Percentiles rank a stretch among this genome's conserved stretches.
Conservation (phyloP, 2,888 invertebrate species). For the Aethes cnicana region DNA sequence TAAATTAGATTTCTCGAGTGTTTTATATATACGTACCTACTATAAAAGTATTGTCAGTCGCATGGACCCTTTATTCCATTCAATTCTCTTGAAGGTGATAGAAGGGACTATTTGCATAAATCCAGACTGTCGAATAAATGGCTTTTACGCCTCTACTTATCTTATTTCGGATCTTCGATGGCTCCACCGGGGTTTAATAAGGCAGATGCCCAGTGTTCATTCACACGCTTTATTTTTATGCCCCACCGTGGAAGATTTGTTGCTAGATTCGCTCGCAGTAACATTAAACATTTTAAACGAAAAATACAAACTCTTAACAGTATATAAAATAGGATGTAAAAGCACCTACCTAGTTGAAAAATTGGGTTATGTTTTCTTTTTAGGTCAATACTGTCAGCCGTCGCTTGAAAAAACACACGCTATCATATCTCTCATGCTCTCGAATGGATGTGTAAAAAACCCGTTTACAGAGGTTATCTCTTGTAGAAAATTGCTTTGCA, state of each 20-base stretch:
- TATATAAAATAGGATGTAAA: neutral
- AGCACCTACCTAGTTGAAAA: neutral
- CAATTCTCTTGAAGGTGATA: slow-evolving; percentile 28
- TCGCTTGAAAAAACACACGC: slow-evolving; percentile 20
- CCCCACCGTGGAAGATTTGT: slow-evolving; percentile 7
- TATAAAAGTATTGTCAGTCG: slow-evolving; percentile 16
- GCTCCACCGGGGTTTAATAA: slow-evolving; percentile 42
- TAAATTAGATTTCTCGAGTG: no score
- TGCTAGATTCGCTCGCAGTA: slow-evolving; percentile 3
- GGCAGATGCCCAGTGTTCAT: slow-evolving; percentile 52
- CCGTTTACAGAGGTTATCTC: slow-evolving; percentile 70
- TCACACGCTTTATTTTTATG: slow-evolving; percentile 43
- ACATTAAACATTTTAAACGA: slow-evolving; percentile 1
- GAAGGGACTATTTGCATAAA: slow-evolving; percentile 44
- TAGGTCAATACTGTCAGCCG: slow-evolving; percentile 5
- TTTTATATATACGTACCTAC: no score
- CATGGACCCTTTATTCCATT: slow-evolving; percentile 18
- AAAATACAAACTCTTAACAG: neutral
- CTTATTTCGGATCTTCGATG: slow-evolving; percentile 39
- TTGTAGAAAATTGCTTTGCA: slow-evolving; percentile 78
- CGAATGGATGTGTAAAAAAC: slow-evolving; percentile 58
- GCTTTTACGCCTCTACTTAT: slow-evolving; percentile 41
- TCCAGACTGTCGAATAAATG: slow-evolving; percentile 41
- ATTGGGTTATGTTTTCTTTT: slow-evolving; percentile 1
- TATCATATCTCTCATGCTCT: slow-evolving; percentile 28